Evolutionary conservation across 2,113 vertebrate genomes (phyloP).

Genomic region (Callipepla squamata): DNA sequence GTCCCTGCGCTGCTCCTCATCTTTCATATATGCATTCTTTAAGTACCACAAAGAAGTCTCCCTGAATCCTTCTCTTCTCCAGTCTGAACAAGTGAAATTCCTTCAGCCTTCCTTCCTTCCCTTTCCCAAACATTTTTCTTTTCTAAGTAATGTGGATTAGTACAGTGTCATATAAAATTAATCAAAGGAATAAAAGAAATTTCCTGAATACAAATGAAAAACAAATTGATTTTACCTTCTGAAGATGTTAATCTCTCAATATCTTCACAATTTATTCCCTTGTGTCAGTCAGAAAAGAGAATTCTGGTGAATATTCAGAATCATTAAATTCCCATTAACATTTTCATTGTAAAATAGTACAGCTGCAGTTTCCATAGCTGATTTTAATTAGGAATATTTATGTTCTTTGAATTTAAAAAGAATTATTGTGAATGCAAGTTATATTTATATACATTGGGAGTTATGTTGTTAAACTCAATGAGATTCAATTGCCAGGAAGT

Average conservation of each 20-base stretch:
- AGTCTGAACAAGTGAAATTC: neutral
- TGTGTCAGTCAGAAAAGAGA: neutral
- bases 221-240: neutral
- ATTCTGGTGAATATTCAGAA: neutral
- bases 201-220: neutral
- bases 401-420: neutral
- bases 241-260: neutral
- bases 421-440: neutral
- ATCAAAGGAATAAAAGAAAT: neutral
- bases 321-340: neutral
- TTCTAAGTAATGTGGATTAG: neutral
- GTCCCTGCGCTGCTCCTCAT: neutral
- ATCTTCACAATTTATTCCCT: neutral
- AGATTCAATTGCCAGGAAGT: neutral
- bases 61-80: neutral
- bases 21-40: neutral
- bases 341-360: neutral
- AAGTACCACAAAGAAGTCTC: neutral
- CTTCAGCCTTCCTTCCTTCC: neutral
- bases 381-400: neutral
- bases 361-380: neutral
- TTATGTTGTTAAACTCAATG: neutral
- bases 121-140: neutral
- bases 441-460: neutral
- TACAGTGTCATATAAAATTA: neutral